Evolutionary conservation across 1,140 invertebrate species (phyloP).

Genomic region (Cecropterus lyciades): DNA sequence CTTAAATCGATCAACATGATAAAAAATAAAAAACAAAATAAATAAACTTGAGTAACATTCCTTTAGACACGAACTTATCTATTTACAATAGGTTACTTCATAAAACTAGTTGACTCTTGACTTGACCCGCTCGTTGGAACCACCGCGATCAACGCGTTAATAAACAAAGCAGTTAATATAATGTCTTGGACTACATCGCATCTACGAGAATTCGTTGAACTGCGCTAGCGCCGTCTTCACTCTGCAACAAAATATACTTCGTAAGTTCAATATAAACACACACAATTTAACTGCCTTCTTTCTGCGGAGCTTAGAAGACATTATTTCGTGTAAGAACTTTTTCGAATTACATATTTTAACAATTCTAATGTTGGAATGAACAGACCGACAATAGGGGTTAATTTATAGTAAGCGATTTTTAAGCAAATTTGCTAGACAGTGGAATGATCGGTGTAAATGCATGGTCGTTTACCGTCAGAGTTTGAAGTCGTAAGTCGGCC

Average conservation of each 20-base stretch:
- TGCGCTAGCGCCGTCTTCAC: constrained; percentile 73
- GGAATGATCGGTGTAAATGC: too few species aligned
- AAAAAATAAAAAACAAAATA: constrained; percentile 60
- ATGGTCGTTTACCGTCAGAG: too few species aligned
- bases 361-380: too few species aligned
- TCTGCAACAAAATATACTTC: constrained; percentile 49
- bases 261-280: background rate
- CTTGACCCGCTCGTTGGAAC: constrained; percentile 35
- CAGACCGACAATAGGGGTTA: too few species aligned
- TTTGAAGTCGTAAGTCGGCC: too few species aligned
- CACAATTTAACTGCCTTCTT: too few species aligned
- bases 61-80: constrained; percentile 53
- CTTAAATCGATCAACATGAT: constrained; percentile 38
- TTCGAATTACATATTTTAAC: too few species aligned
- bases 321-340: too few species aligned
- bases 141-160: background rate
- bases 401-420: too few species aligned
- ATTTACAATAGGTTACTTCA: constrained; percentile 58
- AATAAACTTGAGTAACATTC: constrained; percentile 55
- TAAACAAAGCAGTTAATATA: constrained; percentile 6
- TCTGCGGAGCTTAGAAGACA: too few species aligned
- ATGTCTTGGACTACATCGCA: constrained; percentile 24
- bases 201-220: constrained; percentile 75
- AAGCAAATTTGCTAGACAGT: too few species aligned
- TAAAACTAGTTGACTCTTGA: constrained; percentile 48